phyloP scores from a whole-genome alignment of 2,113 vertebrate genomes.

The Gymnobelideus leadbeateri region DNA sequence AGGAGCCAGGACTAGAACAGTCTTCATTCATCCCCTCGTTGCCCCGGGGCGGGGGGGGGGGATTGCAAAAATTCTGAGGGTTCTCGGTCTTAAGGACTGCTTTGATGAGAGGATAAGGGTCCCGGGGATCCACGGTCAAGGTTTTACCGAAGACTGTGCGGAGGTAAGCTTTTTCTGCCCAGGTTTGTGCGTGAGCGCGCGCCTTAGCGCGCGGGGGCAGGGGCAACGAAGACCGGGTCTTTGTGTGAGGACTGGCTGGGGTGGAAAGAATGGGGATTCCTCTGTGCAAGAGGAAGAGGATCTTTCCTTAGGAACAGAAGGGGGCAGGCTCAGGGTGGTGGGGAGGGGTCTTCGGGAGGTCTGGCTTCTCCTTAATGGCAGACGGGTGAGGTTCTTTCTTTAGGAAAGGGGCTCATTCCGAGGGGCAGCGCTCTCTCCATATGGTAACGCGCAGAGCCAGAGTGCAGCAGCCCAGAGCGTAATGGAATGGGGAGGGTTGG shows the following conservation, averaged over 20 bases:
- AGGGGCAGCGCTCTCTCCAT: neutral
- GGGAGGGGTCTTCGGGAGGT: neutral
- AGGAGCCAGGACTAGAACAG: neutral
- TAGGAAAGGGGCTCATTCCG: neutral
- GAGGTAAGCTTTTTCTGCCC: neutral
- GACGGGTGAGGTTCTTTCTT: neutral
- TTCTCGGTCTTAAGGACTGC: neutral
- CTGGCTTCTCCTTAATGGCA: neutral
- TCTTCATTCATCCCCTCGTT: neutral
- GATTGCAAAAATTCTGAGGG: neutral
- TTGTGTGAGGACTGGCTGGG: neutral
- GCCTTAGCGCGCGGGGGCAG: neutral
- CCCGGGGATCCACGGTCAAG: neutral
- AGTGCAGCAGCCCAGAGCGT: neutral
- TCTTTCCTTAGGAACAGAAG: neutral
- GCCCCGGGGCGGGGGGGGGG: too few species aligned
- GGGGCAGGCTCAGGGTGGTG: neutral
- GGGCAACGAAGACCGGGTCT: neutral
- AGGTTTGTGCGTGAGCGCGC: neutral
- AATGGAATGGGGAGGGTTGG: neutral
- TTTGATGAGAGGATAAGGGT: neutral
- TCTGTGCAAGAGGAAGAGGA: neutral
- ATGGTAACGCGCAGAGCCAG: neutral
- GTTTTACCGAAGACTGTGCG: neutral
- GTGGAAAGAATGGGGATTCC: neutral